phyloP scores from a whole-genome alignment of 2,113 vertebrate species.

The Phylloscopus trochilus region DNA sequence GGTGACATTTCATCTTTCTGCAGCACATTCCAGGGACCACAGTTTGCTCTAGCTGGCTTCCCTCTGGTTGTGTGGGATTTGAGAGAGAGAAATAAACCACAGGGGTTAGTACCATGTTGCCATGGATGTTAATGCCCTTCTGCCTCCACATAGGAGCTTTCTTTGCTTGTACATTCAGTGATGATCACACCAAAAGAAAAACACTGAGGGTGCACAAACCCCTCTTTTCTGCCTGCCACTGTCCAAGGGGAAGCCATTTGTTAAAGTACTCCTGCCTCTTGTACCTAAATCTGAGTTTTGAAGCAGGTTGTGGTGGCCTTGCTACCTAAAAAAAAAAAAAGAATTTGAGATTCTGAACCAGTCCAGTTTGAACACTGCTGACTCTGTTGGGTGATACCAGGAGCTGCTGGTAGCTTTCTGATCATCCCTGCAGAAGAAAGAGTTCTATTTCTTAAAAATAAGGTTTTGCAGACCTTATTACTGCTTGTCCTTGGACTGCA shows the following conservation, averaged over 20 bases:
- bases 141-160: fast-evolving
- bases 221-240: background rate
- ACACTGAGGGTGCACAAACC: fast-evolving
- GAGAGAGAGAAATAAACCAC: background rate
- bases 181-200: background rate
- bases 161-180: fast-evolving
- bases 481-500: background rate
- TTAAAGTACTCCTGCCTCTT: background rate
- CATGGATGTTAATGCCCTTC: background rate
- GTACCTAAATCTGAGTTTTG: background rate
- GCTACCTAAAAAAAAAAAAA: background rate
- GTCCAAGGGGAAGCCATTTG: fast-evolving
- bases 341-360: background rate
- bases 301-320: background rate
- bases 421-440: background rate
- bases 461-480: background rate
- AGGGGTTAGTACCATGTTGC: background rate
- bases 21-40: background rate
- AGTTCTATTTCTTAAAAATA: background rate
- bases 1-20: background rate
- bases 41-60: background rate
- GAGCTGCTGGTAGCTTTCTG: background rate
- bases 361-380: background rate
- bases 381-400: fast-evolving
- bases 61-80: background rate